These are phyloP conservation scores for Peromyscus aztecus DNA, from an alignment of 2,797 vertebrate genomes.

Conservation along the genomic window DNA sequence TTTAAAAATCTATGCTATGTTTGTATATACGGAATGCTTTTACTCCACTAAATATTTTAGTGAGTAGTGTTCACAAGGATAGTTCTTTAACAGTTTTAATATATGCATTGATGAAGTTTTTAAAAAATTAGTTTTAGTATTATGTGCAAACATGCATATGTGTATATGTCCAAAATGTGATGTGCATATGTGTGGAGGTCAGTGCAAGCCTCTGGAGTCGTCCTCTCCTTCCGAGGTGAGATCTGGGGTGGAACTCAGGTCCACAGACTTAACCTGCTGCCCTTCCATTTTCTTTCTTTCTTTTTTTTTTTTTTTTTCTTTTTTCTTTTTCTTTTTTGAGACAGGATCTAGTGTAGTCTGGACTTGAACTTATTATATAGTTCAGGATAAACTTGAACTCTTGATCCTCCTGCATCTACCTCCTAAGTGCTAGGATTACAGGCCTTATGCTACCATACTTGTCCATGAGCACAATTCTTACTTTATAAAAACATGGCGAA, in stretches of 20 bases:
- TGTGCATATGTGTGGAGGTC: background rate
- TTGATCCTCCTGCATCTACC: background rate
- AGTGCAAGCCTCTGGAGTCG: background rate
- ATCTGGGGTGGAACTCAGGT: background rate
- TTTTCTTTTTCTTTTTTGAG: background rate
- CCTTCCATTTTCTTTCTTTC: background rate
- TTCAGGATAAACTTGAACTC: background rate
- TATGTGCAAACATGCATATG: background rate
- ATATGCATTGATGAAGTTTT: background rate
- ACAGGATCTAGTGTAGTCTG: background rate
- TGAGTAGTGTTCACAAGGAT: slow-evolving; percentile 17
- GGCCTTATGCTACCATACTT: background rate
- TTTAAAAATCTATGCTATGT: slow-evolving; percentile 5
- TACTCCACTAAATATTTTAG: slow-evolving; percentile 19
- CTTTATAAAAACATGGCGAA: background rate
- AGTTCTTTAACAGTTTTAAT: background rate
- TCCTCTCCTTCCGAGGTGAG: background rate
- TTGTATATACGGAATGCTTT: slow-evolving; percentile 57
- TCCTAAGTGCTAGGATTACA: background rate
- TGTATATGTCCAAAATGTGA: background rate
- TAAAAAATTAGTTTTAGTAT: background rate
- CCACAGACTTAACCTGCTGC: background rate
- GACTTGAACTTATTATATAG: background rate
- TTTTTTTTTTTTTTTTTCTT: background rate
- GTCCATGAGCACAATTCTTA: background rate